Evolutionary conservation across 2,113 vertebrate species (phyloP).

Genomic region (Ceyx margarethae): DNA sequence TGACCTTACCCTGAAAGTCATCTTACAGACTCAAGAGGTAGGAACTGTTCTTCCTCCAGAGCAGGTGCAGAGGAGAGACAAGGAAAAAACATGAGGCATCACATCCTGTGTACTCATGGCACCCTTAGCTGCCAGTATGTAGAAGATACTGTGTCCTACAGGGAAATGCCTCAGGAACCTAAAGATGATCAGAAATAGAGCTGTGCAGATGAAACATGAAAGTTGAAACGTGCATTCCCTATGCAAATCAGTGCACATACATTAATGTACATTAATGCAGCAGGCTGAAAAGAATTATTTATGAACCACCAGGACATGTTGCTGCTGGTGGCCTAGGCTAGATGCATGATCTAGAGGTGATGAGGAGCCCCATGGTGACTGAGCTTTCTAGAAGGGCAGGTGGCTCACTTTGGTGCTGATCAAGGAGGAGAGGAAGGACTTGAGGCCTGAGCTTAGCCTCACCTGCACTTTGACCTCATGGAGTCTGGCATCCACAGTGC

Average conservation of each 20-base stretch:
- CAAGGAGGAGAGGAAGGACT: not conserved
- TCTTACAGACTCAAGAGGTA: not conserved
- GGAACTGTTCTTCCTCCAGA: not conserved
- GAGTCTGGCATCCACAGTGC: not conserved
- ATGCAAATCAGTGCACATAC: slow-evolving; percentile 6
- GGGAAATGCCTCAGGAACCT: not conserved
- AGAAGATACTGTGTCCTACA: not conserved
- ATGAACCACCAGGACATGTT: not conserved
- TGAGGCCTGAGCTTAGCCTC: not conserved
- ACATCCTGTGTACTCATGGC: not conserved
- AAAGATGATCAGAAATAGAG: not conserved
- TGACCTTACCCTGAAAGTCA: not conserved
- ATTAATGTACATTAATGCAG: not conserved
- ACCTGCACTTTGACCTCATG: not conserved
- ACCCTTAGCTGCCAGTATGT: not conserved
- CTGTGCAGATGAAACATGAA: not conserved
- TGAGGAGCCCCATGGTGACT: not conserved
- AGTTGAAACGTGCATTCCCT: not conserved
- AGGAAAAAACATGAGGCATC: not conserved
- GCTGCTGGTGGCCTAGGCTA: not conserved
- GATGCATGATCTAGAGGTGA: not conserved
- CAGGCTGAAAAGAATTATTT: not conserved
- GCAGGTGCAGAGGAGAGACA: not conserved
- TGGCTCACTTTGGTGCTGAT: not conserved
- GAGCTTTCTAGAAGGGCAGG: not conserved